A percentile compares a stretch with the other conserved stretches of the same genome.
phyloP scores from a whole-genome alignment of 2,888 invertebrate genomes.

The Silvanus unidentatus region DNA sequence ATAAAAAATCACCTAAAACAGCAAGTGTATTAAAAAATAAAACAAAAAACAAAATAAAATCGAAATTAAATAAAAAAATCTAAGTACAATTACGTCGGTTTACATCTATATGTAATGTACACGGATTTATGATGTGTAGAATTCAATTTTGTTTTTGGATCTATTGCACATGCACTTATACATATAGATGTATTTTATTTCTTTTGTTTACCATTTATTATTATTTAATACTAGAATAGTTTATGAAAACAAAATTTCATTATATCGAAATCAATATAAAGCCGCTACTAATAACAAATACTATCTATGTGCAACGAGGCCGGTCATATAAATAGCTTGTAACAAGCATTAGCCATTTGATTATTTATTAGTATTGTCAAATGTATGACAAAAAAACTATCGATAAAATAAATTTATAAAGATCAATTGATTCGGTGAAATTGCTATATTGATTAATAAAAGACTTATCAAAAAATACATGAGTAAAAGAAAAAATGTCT shows the following conservation, averaged over 20 bases:
- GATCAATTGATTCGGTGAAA: too few species aligned
- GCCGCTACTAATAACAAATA: conserved; percentile 46
- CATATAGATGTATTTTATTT: too few species aligned
- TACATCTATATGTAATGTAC: neutral
- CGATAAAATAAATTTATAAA: neutral
- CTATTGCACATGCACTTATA: too few species aligned
- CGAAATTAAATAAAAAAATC: conserved; percentile 15
- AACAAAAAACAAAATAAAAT: conserved; percentile 18
- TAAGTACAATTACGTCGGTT: conserved; percentile 37
- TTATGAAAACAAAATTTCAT: conserved; percentile 25
- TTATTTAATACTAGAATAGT: conserved; percentile 25
- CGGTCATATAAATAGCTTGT: conserved; percentile 30
- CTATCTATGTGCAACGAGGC: conserved; percentile 43
- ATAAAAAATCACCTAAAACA: conserved; percentile 33
- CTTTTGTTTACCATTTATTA: too few species aligned
- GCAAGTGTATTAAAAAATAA: conserved; percentile 43
- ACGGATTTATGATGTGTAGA: neutral
- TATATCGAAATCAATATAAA: conserved; percentile 25
- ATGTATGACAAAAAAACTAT: conserved; percentile 1
- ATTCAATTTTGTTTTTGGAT: neutral
- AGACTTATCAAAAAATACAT: too few species aligned
- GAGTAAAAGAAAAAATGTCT: too few species aligned
- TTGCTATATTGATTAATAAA: too few species aligned
- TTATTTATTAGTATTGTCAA: neutral
- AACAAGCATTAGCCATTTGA: conserved; percentile 39